A percentile compares a stretch with the other conserved stretches of the same genome.
phyloP scores from a whole-genome alignment of 1,140 invertebrate genomes.

The Macrosteles quadrilineatus region DNA sequence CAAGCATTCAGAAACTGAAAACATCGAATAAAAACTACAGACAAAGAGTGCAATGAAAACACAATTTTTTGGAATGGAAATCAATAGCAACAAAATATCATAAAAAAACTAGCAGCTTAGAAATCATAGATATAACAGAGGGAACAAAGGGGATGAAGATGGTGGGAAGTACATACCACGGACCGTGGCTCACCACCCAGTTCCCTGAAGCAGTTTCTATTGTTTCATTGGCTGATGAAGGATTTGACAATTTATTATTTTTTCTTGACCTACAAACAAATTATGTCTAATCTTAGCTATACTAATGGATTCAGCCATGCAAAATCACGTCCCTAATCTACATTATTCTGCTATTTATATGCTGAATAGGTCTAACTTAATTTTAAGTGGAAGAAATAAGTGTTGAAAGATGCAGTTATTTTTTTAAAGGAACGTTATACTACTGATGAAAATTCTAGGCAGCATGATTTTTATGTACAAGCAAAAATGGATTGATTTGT shows the following conservation, averaged over 20 bases:
- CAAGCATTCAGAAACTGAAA: no score
- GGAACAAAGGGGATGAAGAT: background rate
- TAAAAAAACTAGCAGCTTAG: background rate
- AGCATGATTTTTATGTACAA: no score
- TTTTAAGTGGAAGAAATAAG: no score
- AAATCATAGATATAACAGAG: background rate
- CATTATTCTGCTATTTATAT: no score
- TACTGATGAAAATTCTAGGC: no score
- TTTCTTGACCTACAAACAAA: conserved; percentile 6
- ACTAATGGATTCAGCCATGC: background rate
- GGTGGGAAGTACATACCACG: background rate
- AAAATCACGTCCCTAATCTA: no score
- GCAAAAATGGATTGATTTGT: no score
- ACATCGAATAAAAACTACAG: no score
- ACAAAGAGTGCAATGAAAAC: background rate
- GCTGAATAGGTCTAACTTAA: no score
- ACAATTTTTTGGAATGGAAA: background rate
- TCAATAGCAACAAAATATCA: background rate
- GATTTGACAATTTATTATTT: background rate
- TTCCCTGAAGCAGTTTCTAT: conserved; percentile 1
- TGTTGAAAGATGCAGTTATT: no score
- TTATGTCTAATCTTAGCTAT: background rate
- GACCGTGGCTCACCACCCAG: conserved; percentile 7
- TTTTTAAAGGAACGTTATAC: no score
- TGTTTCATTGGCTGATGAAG: background rate